A percentile compares a stretch with the other conserved stretches of the same genome.
Evolutionary conservation across 92 coral and sea anemone genomes (phyloP).

Genomic region (Umimayanthus kanabou): DNA sequence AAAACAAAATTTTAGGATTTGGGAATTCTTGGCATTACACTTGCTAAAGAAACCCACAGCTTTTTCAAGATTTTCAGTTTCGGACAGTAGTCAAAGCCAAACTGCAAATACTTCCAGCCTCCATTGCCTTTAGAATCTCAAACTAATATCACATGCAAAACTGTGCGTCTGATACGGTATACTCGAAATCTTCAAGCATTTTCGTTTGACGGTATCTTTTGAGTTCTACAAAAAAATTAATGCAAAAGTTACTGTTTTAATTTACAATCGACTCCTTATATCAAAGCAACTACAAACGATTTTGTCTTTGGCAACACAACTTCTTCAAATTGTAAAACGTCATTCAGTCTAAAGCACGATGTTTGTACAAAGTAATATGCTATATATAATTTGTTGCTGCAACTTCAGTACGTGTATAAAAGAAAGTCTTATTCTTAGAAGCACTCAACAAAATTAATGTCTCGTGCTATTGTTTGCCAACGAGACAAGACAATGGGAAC

Average conservation of each 20-base stretch:
- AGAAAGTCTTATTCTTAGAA: not conserved
- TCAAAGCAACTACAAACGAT: too few relatives aligned
- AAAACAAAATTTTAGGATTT: not conserved
- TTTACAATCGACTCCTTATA: not conserved
- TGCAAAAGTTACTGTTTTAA: not conserved
- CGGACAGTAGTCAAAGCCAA: not conserved
- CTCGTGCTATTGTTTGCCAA: conserved; percentile 8
- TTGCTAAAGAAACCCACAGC: not conserved
- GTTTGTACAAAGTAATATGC: conserved; percentile 7
- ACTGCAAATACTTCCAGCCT: not conserved
- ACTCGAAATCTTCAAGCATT: not conserved
- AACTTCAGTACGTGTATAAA: not conserved
- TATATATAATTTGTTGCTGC: not conserved
- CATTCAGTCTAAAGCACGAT: too few relatives aligned
- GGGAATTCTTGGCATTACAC: too few relatives aligned
- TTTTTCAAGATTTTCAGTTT: not conserved
- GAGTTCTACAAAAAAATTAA: not conserved
- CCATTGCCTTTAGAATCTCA: not conserved
- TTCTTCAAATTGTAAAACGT: too few relatives aligned
- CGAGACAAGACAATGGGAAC: not conserved
- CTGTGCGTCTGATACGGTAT: too few relatives aligned
- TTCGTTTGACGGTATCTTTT: not conserved
- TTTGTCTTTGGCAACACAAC: not conserved
- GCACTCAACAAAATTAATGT: not conserved
- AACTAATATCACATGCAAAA: not conserved